Conservation (phyloP, 2,888 invertebrate species). For the Zaprionus lineosus region DNA sequence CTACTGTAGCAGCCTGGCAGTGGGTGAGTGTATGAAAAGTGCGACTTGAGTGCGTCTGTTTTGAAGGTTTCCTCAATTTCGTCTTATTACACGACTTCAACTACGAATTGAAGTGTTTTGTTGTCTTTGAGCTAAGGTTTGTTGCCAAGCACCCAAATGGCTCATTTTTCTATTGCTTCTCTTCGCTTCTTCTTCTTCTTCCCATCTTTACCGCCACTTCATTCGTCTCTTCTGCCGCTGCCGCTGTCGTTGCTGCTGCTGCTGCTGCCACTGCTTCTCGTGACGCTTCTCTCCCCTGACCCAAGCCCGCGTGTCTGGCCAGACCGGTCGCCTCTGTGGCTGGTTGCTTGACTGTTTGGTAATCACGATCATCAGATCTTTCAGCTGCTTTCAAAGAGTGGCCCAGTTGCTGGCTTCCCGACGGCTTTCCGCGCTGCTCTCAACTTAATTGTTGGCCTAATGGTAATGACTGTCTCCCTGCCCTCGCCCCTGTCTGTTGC, state of each 20-base stretch:
- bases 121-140: conserved; percentile 50
- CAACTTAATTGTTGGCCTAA: conserved; percentile 68
- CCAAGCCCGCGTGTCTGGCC: conserved; percentile 28
- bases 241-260: conserved; percentile 3
- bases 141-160: conserved; percentile 67
- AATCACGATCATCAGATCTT: conserved; percentile 67
- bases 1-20: too few species aligned
- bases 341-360: conserved; percentile 60
- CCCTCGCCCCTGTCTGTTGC: conserved; percentile 1
- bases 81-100: conserved; percentile 57
- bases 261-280: too few species aligned
- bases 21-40: too few species aligned
- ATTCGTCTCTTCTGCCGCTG: conserved; percentile 10
- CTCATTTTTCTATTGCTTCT: conserved; percentile 38
- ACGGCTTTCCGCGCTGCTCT: conserved; percentile 53
- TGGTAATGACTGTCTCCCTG: conserved; percentile 49
- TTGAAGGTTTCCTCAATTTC: conserved; percentile 56
- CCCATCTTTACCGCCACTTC: conserved; percentile 7
- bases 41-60: conserved; percentile 5
- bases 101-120: conserved; percentile 62
- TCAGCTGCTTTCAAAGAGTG: conserved; percentile 52
- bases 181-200: conserved; percentile 13
- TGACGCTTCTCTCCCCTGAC: too few species aligned
- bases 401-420: conserved; percentile 53
- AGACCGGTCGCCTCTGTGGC: conserved; percentile 52